Percentiles rank a stretch among this genome's conserved stretches.
phyloP scores from a whole-genome alignment of 2,113 vertebrate species.

The Cheilinus undulatus region DNA sequence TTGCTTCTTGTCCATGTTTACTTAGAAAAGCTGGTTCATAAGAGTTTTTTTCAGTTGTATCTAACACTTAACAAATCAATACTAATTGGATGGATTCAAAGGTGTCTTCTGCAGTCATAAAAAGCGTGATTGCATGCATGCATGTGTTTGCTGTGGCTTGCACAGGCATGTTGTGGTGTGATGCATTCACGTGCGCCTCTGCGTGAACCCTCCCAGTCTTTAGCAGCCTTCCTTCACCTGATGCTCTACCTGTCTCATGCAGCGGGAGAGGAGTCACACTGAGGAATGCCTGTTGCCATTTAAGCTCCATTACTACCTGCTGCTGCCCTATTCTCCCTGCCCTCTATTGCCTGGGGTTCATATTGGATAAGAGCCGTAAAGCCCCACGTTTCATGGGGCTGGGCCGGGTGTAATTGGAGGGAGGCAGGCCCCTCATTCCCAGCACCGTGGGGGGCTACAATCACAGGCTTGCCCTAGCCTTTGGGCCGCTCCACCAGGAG shows the following conservation, averaged over 20 bases:
- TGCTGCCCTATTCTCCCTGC: constrained; percentile 79
- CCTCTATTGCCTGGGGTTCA: constrained; percentile 88
- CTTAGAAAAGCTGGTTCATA: too few species aligned
- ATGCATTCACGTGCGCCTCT: constrained; percentile 33
- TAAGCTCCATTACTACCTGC: constrained; percentile 88
- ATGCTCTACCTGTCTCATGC: constrained; percentile 52
- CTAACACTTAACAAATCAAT: not conserved
- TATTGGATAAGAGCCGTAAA: constrained; percentile 87
- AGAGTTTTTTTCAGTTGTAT: too few species aligned
- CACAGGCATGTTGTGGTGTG: constrained; percentile 32
- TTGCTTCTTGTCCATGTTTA: too few species aligned
- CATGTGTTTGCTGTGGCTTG: constrained; percentile 11
- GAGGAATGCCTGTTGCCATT: constrained; percentile 86
- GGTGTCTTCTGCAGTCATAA: not conserved
- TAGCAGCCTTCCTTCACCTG: constrained; percentile 65
- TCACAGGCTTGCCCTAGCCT: constrained; percentile 86
- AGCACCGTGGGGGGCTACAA: constrained; percentile 83
- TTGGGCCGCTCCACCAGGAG: constrained; percentile 80
- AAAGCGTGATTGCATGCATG: not conserved
- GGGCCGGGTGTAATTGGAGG: constrained; percentile 82
- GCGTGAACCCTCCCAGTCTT: constrained; percentile 30
- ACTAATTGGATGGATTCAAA: not conserved
- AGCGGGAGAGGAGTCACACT: constrained; percentile 69
- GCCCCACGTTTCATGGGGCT: constrained; percentile 77
- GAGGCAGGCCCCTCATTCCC: constrained; percentile 84